phyloP scores from a whole-genome alignment of 2,888 invertebrate species.

The Trachelus stipa region DNA sequence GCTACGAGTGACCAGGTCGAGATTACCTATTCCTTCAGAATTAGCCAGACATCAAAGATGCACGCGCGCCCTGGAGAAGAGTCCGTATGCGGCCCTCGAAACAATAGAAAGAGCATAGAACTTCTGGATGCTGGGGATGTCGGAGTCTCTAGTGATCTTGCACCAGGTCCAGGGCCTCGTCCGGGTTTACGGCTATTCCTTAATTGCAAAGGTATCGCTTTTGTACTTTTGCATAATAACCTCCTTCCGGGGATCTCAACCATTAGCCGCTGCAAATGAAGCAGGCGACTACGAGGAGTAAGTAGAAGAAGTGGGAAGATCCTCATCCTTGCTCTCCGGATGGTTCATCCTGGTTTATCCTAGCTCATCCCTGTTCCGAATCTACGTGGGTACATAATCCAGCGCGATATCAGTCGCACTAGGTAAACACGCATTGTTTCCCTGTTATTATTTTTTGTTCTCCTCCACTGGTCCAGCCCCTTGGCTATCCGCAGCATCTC shows the following conservation, averaged over 20 bases:
- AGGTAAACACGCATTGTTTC: too few species aligned
- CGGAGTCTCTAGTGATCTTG: too few species aligned
- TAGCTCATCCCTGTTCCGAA: too few species aligned
- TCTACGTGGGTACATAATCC: too few species aligned
- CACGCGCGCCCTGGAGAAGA: slow-evolving; percentile 18
- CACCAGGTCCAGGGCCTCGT: slow-evolving; percentile 5
- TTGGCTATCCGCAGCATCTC: slow-evolving; percentile 15
- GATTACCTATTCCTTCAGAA: slow-evolving; percentile 60
- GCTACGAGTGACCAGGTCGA: slow-evolving; percentile 28
- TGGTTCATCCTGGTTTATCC: too few species aligned
- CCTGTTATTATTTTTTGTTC: not conserved
- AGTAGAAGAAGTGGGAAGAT: slow-evolving; percentile 9
- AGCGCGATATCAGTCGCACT: too few species aligned
- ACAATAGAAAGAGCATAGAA: slow-evolving; percentile 23
- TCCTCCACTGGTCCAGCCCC: not conserved
- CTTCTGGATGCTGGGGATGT: too few species aligned
- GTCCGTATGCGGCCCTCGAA: slow-evolving; percentile 18
- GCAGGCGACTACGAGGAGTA: slow-evolving; percentile 24
- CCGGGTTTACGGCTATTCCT: slow-evolving; percentile 53
- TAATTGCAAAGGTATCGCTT: slow-evolving; percentile 64
- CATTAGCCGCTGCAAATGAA: slow-evolving; percentile 47
- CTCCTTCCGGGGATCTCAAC: slow-evolving; percentile 47
- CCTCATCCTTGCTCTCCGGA: too few species aligned
- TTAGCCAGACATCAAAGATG: slow-evolving; percentile 51
- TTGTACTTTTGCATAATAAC: slow-evolving; percentile 62